phyloP scores from a whole-genome alignment of 2,888 invertebrate genomes.

The Agrotis segetum region DNA sequence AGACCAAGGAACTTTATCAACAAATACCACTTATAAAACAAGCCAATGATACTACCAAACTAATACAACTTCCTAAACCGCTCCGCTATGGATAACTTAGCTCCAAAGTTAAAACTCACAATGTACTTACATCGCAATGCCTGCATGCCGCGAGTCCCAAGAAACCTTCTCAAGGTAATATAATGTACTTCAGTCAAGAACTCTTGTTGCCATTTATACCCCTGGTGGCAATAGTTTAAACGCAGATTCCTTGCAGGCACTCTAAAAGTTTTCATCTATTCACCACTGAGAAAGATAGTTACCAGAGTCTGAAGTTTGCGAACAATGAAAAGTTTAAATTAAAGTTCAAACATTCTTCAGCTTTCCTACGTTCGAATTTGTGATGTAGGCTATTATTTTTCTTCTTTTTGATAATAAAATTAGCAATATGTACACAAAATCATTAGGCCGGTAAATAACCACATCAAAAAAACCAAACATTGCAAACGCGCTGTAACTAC shows the following conservation, averaged over 20 bases:
- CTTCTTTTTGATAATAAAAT: neutral
- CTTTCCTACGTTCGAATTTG: neutral
- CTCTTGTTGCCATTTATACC: slow-evolving; percentile 13
- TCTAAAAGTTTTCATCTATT: slow-evolving; percentile 28
- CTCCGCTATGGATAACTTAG: slow-evolving; percentile 14
- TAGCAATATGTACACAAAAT: no score
- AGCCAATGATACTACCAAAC: no score
- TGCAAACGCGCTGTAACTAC: no score
- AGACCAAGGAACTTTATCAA: neutral
- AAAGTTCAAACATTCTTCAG: slow-evolving; percentile 1
- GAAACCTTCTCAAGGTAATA: slow-evolving; percentile 17
- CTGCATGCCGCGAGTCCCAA: slow-evolving; percentile 32
- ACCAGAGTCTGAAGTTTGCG: slow-evolving; percentile 1
- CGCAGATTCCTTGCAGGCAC: slow-evolving; percentile 11
- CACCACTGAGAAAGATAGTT: neutral
- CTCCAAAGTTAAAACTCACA: slow-evolving; percentile 25
- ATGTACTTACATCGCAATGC: slow-evolving; percentile 14
- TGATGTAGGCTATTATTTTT: neutral
- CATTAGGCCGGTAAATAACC: no score
- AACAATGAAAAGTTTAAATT: slow-evolving; percentile 8
- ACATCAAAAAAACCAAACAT: no score
- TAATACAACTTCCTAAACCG: slow-evolving; percentile 40
- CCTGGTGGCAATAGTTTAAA: slow-evolving; percentile 35
- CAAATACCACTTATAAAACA: no score
- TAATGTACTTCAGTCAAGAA: slow-evolving; percentile 25